These are phyloP conservation scores for Cryptocephalus moraei DNA, from an alignment of 2,888 invertebrate genomes.

Conservation along the genomic window DNA sequence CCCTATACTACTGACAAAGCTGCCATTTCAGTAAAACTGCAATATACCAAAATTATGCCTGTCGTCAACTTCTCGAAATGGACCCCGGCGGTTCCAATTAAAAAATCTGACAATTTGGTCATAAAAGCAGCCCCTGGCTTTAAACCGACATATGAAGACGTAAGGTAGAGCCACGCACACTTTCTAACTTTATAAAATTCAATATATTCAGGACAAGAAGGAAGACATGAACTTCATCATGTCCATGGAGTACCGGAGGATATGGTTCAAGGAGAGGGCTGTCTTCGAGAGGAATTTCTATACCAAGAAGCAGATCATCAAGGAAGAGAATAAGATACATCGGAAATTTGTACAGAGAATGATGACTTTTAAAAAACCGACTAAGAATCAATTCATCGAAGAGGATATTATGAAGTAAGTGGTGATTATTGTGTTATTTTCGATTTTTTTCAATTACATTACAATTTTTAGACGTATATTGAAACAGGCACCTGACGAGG, in stretches of 20 bases:
- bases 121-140: conserved; percentile 27
- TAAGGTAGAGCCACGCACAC: conserved; percentile 18
- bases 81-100: conserved; percentile 40
- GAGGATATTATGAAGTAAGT: no score
- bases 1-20: no score
- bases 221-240: conserved; percentile 40
- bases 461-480: no score
- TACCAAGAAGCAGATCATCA: conserved; percentile 41
- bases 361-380: conserved; percentile 19
- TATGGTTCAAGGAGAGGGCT: conserved; percentile 48
- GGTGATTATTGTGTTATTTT: no score
- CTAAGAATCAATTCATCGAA: conserved; percentile 16
- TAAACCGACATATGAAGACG: conserved; percentile 47
- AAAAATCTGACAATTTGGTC: conserved; percentile 46
- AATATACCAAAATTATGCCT: no score
- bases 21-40: no score
- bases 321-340: conserved; percentile 38
- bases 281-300: conserved; percentile 46
- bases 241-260: conserved; percentile 47
- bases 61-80: conserved; percentile 32
- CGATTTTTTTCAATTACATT: no score
- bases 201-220: conserved; percentile 15
- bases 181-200: not conserved
- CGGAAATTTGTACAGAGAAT: conserved; percentile 26
- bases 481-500: no score